phyloP scores from a whole-genome alignment of 64 coral and sea anemone species.

The Actinia tenebrosa region DNA sequence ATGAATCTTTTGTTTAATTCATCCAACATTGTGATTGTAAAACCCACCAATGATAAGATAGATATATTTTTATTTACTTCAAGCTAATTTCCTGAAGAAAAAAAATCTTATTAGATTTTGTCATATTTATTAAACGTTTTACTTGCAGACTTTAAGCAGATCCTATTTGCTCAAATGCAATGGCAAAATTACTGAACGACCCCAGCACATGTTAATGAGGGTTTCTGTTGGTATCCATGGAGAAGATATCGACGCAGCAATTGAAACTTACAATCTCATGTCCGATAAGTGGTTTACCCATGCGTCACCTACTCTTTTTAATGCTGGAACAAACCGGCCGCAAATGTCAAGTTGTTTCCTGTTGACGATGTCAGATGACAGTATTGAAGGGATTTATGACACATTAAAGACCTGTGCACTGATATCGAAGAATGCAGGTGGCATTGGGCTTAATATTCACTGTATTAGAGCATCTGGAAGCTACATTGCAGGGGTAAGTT shows the following conservation, averaged over 20 bases:
- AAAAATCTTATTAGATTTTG: neutral
- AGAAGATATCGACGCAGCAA: conserved; percentile 76
- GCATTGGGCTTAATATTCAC: conserved; percentile 91
- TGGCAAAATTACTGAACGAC: conserved; percentile 87
- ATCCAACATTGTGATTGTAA: too few relatives aligned
- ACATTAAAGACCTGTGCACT: conserved; percentile 83
- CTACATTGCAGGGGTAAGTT: conserved; percentile 88
- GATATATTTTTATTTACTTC: too few relatives aligned
- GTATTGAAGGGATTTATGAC: conserved; percentile 96
- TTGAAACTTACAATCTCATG: conserved; percentile 87
- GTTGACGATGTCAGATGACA: conserved; percentile 78
- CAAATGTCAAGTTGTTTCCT: conserved; percentile 91
- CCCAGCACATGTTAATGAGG: conserved; percentile 94
- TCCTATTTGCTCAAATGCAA: conserved; percentile 84
- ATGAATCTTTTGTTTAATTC: too few relatives aligned
- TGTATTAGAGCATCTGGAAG: conserved; percentile 77
- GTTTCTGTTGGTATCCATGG: conserved; percentile 86
- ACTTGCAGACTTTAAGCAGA: conserved; percentile 84
- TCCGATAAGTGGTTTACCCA: conserved; percentile 92
- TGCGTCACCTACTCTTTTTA: conserved; percentile 94
- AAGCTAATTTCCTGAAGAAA: too few relatives aligned
- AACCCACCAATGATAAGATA: too few relatives aligned
- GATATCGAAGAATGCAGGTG: conserved; percentile 91
- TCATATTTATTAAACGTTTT: neutral
- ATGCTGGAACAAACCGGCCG: conserved; percentile 77